Base-by-base conservation (phyloP, 2,888 invertebrate genomes). In the Drosophila barbarae region DNA sequence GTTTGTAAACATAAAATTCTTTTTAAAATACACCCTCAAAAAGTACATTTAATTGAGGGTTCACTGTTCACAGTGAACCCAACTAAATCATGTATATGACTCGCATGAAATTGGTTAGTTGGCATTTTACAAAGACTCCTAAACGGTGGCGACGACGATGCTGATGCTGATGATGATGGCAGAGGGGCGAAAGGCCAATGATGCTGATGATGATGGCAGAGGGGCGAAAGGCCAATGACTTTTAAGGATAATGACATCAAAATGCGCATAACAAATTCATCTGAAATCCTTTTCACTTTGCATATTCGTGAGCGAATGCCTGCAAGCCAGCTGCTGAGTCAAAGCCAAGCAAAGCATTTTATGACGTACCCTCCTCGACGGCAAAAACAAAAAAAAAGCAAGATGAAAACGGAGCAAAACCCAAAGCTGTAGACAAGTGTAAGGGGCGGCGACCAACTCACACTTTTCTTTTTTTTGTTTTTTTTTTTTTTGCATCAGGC, bases 201-300 rank as follows among this genome's bases (percentile, higher is more conserved):
- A 78, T 8, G 18, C 12, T 13, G 26, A 58, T 46, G 52, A 13
- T 51, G 46, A 46, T 21, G 34, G 30, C 38, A 34, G 49, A 34
- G 21, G 44, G 46, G 44, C 42, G 38, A 70, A 58, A 58, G 77
- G 81, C 73, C 77, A 78, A 78, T 81, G 77, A 78, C 77, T 78
- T 79, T 81, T 65, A 60, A 77, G 77, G 75, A 78, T 78, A 78
- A 78, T 81, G 81, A 78, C 77, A 77, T 77, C 73, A 78, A 81
- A 78, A 81, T 78, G 81, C 76, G 81, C 77, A 78, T 78, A 78
- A 75, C 81, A 78, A 77, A 78, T 78, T 78, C 76, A 78, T 73
- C 74, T 77, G 71, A 74, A 77, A 77, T 77, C 78, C 77, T 75
- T 80, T 81, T 76, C 74, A 74, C 67, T 78, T 82, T 76, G 73